Evolutionary conservation across 2,113 vertebrate species (phyloP).

Genomic region (Etia nguti): DNA sequence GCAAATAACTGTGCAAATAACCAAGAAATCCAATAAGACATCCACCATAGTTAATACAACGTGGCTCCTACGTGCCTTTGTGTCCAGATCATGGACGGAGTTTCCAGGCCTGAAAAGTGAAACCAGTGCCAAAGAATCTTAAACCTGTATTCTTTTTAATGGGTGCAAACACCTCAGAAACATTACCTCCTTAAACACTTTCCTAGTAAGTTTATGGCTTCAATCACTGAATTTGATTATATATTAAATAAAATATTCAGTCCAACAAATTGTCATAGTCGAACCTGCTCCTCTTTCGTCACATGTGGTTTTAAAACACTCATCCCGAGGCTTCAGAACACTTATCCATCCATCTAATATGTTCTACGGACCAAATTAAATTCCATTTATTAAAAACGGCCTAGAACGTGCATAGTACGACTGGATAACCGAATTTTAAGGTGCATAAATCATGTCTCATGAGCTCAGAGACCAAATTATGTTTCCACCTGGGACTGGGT

Average conservation of each 20-base stretch:
- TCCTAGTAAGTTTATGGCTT: neutral
- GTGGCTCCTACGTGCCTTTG: neutral
- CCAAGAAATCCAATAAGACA: neutral
- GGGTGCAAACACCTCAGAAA: neutral
- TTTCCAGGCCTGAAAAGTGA: accelerated
- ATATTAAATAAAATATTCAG: neutral
- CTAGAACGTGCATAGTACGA: neutral
- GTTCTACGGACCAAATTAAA: neutral
- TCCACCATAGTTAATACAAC: neutral
- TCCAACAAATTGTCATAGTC: neutral
- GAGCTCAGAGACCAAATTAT: neutral
- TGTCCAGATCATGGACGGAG: neutral
- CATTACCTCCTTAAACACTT: neutral
- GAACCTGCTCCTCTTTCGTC: neutral
- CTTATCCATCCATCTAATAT: neutral
- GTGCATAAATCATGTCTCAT: neutral
- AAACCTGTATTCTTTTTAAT: neutral
- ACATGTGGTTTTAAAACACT: neutral
- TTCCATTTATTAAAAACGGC: neutral
- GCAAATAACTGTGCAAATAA: neutral
- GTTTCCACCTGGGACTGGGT: neutral
- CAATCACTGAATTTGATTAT: neutral
- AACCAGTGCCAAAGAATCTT: neutral
- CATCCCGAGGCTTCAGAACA: neutral
- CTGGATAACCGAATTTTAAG: neutral